Evolutionary conservation across 2,888 invertebrate genomes (phyloP).

Genomic region (Eretmocerus hayati): DNA sequence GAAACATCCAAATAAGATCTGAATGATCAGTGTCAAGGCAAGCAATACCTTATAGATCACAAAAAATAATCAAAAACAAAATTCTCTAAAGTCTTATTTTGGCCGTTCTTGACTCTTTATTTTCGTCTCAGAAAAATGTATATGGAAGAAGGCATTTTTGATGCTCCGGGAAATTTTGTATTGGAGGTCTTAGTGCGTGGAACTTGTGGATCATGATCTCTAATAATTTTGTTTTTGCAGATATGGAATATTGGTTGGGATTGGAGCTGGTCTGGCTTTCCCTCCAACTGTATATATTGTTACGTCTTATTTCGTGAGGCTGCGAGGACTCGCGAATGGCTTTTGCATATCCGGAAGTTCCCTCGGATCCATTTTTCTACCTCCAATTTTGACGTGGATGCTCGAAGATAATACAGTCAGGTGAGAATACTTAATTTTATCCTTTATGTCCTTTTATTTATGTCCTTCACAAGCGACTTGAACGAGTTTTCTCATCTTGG

Average conservation of each 20-base stretch:
- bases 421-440: conserved; percentile 46
- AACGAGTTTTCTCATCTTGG: background rate
- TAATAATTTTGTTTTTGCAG: conserved; percentile 44
- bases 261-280: conserved; percentile 78
- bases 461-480: background rate
- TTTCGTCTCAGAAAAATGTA: no score
- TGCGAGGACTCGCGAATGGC: conserved; percentile 77
- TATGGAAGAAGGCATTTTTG: background rate
- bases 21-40: no score
- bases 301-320: conserved; percentile 74
- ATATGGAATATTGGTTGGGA: conserved; percentile 75
- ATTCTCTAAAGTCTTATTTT: no score
- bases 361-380: conserved; percentile 76
- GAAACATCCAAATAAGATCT: no score
- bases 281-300: conserved; percentile 87
- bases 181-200: no score
- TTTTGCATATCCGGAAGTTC: conserved; percentile 85
- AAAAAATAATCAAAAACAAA: no score
- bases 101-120: no score
- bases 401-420: conserved; percentile 70
- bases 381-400: conserved; percentile 66
- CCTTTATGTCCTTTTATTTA: background rate
- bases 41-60: no score
- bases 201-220: no score
- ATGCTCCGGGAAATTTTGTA: background rate